These are phyloP conservation scores for Sinocyclocheilus grahami DNA, from an alignment of 2,113 vertebrate genomes.

Conservation along the genomic window DNA sequence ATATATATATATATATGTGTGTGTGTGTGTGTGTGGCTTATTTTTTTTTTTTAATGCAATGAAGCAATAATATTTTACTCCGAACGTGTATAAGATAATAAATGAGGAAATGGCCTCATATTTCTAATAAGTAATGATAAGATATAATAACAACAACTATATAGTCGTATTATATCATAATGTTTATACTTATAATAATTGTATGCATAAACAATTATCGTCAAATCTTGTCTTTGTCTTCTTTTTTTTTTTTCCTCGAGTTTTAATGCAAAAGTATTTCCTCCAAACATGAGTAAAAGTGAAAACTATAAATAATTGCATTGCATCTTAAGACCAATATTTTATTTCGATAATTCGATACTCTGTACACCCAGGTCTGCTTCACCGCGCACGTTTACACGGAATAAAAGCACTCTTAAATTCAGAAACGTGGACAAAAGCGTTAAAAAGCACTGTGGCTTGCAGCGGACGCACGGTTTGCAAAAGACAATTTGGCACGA, in stretches of 20 bases:
- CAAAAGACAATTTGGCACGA: neutral
- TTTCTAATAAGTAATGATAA: neutral
- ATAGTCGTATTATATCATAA: neutral
- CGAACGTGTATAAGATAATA: neutral
- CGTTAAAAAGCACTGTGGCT: neutral
- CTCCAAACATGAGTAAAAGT: neutral
- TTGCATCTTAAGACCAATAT: neutral
- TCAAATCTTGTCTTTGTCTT: too few relatives aligned
- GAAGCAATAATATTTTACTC: neutral
- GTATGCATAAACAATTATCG: neutral
- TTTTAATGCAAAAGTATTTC: neutral
- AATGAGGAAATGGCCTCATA: neutral
- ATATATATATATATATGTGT: neutral
- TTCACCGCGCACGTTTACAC: slow-evolving; percentile 44
- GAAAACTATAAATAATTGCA: neutral
- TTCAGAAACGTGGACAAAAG: neutral
- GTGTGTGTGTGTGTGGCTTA: neutral
- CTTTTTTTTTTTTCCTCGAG: neutral
- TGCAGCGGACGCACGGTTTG: neutral
- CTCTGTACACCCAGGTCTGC: slow-evolving; percentile 27
- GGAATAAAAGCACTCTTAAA: slow-evolving; percentile 31
- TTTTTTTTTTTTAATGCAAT: too few relatives aligned
- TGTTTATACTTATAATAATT: neutral
- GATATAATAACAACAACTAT: neutral
- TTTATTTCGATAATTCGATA: neutral